Evolutionary conservation across 2,888 invertebrate genomes (phyloP), one percentile per base, ranked within the genome.

Genomic region (Dichetophora obliterata): DNA sequence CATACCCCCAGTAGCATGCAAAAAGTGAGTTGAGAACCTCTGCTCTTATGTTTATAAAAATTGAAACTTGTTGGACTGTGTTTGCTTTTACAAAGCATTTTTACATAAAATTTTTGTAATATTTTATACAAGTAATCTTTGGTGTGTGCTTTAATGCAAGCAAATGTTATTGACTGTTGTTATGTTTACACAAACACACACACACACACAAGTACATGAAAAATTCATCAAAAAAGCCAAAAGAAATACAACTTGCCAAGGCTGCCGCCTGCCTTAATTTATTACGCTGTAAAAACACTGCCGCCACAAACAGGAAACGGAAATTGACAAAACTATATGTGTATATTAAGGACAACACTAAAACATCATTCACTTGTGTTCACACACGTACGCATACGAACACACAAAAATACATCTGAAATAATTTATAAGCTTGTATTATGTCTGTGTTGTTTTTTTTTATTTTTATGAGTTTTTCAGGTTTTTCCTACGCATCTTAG

Each of bases 221-320:
- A 66, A 37, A 43, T 3, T 5, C 31, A 31, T 4, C 31, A 31
- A 31, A 31, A 31, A 31, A n/a, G n/a, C 31, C 31, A 31, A 16
- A 8, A 9, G 14, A 24, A 27, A 9, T 37, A 57, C 37, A n/a
- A 54, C 5, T 24, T 37, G 59, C 19, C 70, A 54, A 70, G 19
- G 52, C 27, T 22, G 27, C 22, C 6, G 22, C 31, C 31, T 43
- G 14, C 19, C 22, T 22, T 16, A 71, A 34, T 19, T 68, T 48
- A 19, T 14, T 11, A 9, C 19, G 6, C 24, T 19, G 14, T 11
- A 19, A 66, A 16, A 52, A 50, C 61, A 34, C 22, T 22, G 71
- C 59, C 66, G 54, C 22, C 54, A 66, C 31, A 65, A 66, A 74
- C 74, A 65, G 65, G 66, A 74, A 65, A 52, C 65, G 66, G 74